phyloP scores from a whole-genome alignment of 1,140 invertebrate genomes.

The Lamellibrachia luymesi region DNA sequence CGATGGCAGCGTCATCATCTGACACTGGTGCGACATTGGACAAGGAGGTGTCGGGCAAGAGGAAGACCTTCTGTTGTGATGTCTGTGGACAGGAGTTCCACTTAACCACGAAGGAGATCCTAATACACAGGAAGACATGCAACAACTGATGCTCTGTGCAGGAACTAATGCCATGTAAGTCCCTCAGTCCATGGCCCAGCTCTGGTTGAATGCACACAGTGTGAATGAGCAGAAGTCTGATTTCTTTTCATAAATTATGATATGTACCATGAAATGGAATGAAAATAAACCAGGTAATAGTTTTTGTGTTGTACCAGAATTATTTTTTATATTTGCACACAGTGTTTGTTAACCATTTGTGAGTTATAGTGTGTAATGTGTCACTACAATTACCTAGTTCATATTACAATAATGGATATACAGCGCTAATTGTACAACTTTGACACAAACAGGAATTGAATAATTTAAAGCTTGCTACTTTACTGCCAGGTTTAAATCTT shows the following conservation, averaged over 20 bases:
- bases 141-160: background rate
- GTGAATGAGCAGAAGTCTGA: background rate
- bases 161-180: background rate
- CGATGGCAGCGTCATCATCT: slow-evolving; percentile 23
- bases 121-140: slow-evolving; percentile 59
- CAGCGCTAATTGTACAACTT: too few species aligned
- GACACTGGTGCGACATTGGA: background rate
- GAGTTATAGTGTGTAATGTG: too few species aligned
- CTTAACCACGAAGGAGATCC: slow-evolving; percentile 65
- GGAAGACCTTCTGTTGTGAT: slow-evolving; percentile 70
- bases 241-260: background rate
- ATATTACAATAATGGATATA: too few species aligned
- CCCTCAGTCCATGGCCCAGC: background rate
- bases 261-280: background rate
- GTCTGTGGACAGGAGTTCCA: slow-evolving; percentile 70
- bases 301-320: background rate
- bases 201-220: background rate
- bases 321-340: background rate
- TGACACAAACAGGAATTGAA: too few species aligned
- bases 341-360: background rate
- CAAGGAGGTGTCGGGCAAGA: slow-evolving; percentile 46
- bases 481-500: too few species aligned
- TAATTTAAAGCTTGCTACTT: too few species aligned
- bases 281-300: background rate
- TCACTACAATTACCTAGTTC: too few species aligned